Percentiles rank a stretch among this genome's conserved stretches.
Conservation (phyloP, 2,113 vertebrate genomes). For the Pheucticus melanocephalus region DNA sequence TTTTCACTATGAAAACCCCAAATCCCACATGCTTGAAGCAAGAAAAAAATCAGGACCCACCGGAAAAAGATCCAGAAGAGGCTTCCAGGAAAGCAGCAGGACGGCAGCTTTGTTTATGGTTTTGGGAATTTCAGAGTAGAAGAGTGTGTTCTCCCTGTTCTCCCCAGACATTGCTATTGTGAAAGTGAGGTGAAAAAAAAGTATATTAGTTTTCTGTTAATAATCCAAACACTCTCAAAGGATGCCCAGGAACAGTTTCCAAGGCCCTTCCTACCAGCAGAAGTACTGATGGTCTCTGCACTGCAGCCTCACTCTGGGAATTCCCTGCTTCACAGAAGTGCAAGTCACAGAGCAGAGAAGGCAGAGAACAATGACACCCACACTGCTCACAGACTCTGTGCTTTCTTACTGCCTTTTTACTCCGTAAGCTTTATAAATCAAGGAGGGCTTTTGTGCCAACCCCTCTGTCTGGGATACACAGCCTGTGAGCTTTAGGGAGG, state of each 20-base stretch:
- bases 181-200: neutral
- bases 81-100: slow-evolving; percentile 82
- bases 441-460: neutral
- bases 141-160: slow-evolving; percentile 83
- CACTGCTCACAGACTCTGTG: neutral
- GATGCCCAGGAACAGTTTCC: neutral
- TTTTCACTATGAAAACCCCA: neutral
- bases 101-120: slow-evolving; percentile 77
- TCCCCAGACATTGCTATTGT: slow-evolving; percentile 81
- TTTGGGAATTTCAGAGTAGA: slow-evolving; percentile 85
- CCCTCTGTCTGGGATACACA: neutral
- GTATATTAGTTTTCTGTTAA: neutral
- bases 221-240: neutral
- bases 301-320: neutral
- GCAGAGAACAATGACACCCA: neutral
- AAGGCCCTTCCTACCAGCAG: neutral
- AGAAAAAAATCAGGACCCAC: slow-evolving; percentile 52
- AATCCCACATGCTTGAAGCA: neutral
- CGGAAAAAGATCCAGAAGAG: slow-evolving; percentile 82
- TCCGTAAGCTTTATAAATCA: neutral
- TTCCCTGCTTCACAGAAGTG: neutral
- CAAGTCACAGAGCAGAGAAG: neutral
- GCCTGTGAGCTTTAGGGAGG: neutral
- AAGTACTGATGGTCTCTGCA: neutral
- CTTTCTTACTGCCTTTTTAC: neutral